phyloP scores from a whole-genome alignment of 2,113 vertebrate genomes.

The Myocastor coypus region DNA sequence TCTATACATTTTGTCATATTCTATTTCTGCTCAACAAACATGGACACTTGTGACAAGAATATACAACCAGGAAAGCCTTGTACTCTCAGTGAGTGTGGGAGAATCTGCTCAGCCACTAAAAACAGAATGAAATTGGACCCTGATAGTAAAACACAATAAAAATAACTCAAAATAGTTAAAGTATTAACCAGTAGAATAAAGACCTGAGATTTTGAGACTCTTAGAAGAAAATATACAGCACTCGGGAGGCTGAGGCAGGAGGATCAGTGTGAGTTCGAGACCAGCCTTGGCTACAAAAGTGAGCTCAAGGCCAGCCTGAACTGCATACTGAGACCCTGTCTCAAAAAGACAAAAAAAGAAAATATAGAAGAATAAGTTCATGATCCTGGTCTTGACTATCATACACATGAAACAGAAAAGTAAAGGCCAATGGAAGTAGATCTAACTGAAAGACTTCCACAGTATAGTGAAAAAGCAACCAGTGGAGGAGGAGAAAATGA shows the following conservation, averaged over 20 bases:
- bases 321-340: no score
- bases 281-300: no score
- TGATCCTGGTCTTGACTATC: not conserved
- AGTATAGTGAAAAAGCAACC: not conserved
- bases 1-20: not conserved
- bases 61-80: not conserved
- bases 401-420: not conserved
- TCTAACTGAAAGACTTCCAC: not conserved
- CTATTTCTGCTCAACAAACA: not conserved
- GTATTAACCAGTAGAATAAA: not conserved
- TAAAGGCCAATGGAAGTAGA: not conserved
- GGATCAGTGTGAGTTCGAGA: no score
- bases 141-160: not conserved
- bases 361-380: not conserved
- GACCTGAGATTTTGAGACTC: not conserved
- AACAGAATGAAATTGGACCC: not conserved
- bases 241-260: no score
- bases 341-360: no score
- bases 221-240: not conserved
- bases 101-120: not conserved
- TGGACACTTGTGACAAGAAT: not conserved
- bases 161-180: not conserved
- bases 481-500: not conserved
- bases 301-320: no score
- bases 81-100: not conserved